Evolutionary conservation across 2,888 invertebrate species (phyloP), one percentile per base, ranked within the genome.

Genomic region (Oxycera nigricornis): DNA sequence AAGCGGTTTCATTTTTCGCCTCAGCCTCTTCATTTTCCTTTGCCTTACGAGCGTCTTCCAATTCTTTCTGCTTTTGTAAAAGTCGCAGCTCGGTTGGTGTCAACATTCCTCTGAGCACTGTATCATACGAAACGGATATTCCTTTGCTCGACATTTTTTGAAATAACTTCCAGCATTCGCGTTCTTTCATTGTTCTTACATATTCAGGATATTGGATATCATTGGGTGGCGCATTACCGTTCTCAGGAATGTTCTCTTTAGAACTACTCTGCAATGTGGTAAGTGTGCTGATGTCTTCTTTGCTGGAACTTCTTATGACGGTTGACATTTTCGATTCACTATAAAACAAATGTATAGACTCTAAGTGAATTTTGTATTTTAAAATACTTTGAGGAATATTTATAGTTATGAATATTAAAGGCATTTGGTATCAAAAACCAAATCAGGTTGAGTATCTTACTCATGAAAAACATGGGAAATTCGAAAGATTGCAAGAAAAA

Each of bases 61-160:
- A 72, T 11, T 84, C 84, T 2, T 84, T 82, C 76, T 84, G 84
- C 75, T 86, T 87, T 80, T 89, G 89, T 76, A 90, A 85, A 79
- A 90, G 85, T 77, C 91, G 86, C 80, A 91, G 91, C 81, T 91
- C 91, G 0, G 91, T 91, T 2, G 91, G 91, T 7, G 91, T 91
- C 77, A 91, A 82, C 90, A 91, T 90, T 41, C 91, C 91, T 78
- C 91, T 87, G 65, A 91, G 81, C 55, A 91, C 89, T 0, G 91
- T 91, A 76, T 91, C 91, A 78, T 90, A 91, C 3, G 90, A 89
- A 2, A 91, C 89, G 68, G 87, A 88, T 17, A 91, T 88, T 0
- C 91, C 91, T 80, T 90, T 91, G 74, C 89, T 89, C 39, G 87
- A 88, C 91, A 91, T 91, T 83, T 89, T 89, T 77, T 88, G 87